A percentile compares a stretch with the other conserved stretches of the same genome.
These are phyloP conservation scores for Danio kyathit DNA, from an alignment of 2,797 vertebrate genomes.

Conservation along the genomic window DNA sequence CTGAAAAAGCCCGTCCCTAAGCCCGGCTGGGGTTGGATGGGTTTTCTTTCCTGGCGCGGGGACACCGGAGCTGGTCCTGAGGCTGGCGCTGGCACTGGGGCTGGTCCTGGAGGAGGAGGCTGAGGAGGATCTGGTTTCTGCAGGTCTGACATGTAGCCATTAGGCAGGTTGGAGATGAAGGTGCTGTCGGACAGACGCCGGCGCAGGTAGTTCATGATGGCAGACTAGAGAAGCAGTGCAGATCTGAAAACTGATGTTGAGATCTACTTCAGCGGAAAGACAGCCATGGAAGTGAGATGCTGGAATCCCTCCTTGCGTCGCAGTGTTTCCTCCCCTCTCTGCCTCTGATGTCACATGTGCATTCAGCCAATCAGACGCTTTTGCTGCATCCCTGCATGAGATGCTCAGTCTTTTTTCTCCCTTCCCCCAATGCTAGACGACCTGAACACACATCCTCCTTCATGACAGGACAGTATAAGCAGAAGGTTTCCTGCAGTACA, in stretches of 20 bases:
- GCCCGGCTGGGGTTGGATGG: slow-evolving; percentile 75
- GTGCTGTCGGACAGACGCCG: slow-evolving; percentile 97
- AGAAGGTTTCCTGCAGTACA: background rate
- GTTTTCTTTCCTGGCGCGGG: slow-evolving; percentile 82
- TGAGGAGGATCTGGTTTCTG: slow-evolving; percentile 93
- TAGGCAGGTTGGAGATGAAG: slow-evolving; percentile 98
- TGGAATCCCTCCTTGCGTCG: slow-evolving; percentile 71
- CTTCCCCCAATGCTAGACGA: slow-evolving; percentile 53
- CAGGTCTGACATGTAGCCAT: slow-evolving; percentile 98
- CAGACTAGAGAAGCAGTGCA: slow-evolving; percentile 24
- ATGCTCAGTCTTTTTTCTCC: slow-evolving; percentile 70
- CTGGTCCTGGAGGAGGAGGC: slow-evolving; percentile 75
- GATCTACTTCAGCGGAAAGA: background rate
- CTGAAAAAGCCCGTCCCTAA: slow-evolving; percentile 91
- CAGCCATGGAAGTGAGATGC: slow-evolving; percentile 51
- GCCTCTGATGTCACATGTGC: slow-evolving; percentile 64
- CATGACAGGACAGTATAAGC: background rate
- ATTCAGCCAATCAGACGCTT: slow-evolving; percentile 74
- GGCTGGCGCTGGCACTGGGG: slow-evolving; percentile 32
- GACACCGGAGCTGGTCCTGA: slow-evolving; percentile 80
- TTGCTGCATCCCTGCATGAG: slow-evolving; percentile 68
- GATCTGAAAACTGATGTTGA: background rate
- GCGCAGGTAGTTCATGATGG: slow-evolving; percentile 95
- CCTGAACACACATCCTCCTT: slow-evolving; percentile 72
- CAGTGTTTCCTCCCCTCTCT: slow-evolving; percentile 73